Percentiles rank a stretch among this genome's conserved stretches.
phyloP scores from a whole-genome alignment of 2,888 invertebrate species.

The Pristionchus entomophagus region DNA sequence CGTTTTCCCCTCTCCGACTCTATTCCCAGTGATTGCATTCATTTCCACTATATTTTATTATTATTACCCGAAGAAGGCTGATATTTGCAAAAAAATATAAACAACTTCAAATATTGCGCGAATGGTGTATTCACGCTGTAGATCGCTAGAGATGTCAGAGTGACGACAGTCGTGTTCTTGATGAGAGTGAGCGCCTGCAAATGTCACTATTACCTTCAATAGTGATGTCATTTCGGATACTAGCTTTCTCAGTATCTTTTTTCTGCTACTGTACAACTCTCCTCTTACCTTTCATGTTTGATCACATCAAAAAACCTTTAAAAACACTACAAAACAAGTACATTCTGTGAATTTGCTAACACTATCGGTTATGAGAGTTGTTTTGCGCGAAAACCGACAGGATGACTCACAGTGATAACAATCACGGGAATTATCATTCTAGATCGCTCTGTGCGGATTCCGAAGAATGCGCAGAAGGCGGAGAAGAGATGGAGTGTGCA shows the following conservation, averaged over 20 bases:
- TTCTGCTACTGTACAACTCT: no score
- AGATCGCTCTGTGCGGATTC: background rate
- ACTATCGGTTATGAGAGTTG: no score
- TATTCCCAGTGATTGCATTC: no score
- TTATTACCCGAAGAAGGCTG: no score
- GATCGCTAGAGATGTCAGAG: background rate
- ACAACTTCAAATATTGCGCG: background rate
- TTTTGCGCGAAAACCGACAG: background rate
- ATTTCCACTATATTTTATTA: no score
- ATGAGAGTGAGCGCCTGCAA: background rate
- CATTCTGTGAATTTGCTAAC: no score
- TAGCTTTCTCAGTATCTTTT: background rate
- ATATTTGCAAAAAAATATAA: no score
- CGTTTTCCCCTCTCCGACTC: no score
- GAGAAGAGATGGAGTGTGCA: background rate
- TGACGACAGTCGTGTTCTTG: background rate
- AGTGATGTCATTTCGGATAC: background rate
- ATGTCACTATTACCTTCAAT: background rate
- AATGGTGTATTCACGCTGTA: background rate
- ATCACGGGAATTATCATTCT: background rate
- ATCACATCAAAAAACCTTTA: no score
- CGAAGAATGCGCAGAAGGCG: background rate
- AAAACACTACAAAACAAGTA: no score
- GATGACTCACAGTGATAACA: background rate
- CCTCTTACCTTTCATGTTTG: no score